Evolutionary conservation across 2,888 invertebrate genomes (phyloP).

Genomic region (Mycogona germanica): DNA sequence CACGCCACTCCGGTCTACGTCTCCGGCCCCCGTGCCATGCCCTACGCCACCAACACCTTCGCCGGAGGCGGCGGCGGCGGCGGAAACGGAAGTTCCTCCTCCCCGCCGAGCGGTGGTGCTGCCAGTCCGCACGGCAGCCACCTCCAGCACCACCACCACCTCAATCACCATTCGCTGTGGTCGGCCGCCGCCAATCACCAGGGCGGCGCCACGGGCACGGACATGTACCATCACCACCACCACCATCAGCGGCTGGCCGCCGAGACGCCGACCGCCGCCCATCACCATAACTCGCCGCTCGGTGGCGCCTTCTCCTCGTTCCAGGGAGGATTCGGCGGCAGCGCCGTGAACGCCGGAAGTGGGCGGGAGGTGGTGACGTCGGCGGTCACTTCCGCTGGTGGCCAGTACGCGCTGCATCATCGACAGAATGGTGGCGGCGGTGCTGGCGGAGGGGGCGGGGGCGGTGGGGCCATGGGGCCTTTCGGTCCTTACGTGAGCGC

Average conservation of each 20-base stretch:
- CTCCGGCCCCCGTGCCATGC: constrained; percentile 4
- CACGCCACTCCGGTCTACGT: constrained; percentile 11
- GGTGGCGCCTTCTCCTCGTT: constrained; percentile 1
- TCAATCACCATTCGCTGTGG: constrained; percentile 6
- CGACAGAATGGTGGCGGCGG: too few species aligned
- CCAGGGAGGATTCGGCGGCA: background rate
- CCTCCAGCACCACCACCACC: background rate
- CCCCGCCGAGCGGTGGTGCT: background rate
- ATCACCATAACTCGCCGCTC: too few species aligned
- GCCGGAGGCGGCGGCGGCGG: background rate
- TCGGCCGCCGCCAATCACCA: background rate
- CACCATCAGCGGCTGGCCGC: background rate
- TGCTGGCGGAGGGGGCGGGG: background rate
- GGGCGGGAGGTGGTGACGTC: too few species aligned
- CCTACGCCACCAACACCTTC: too few species aligned
- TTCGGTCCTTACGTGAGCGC: constrained; percentile 8
- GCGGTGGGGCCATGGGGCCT: constrained; percentile 5
- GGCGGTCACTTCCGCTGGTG: too few species aligned
- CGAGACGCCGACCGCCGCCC: too few species aligned
- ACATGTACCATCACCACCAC: constrained; percentile 4
- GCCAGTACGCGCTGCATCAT: too few species aligned
- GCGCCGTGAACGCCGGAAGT: background rate
- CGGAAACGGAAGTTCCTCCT: background rate
- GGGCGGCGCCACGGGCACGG: too few species aligned
- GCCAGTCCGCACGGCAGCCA: background rate